These are phyloP conservation scores for Aplodontia rufa DNA, from an alignment of 2,113 vertebrate genomes.

Conservation along the genomic window DNA sequence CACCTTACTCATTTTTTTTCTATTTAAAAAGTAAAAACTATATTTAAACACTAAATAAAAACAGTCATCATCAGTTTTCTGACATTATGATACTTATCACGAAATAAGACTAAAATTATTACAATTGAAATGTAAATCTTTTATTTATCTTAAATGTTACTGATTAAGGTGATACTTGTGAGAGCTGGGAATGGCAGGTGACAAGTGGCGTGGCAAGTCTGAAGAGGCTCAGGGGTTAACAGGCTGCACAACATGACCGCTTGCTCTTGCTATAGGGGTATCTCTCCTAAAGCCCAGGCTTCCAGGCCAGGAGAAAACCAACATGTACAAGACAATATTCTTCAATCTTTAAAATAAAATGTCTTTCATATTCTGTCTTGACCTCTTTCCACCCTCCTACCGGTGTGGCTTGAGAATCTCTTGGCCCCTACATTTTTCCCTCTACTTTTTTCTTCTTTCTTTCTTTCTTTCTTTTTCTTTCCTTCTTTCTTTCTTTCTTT, in stretches of 20 bases:
- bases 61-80: slow-evolving; percentile 30
- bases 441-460: too few species aligned
- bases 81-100: not conserved
- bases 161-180: not conserved
- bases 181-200: not conserved
- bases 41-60: slow-evolving; percentile 45
- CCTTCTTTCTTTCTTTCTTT: too few species aligned
- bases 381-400: not conserved
- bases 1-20: not conserved
- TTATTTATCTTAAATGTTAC: slow-evolving; percentile 46
- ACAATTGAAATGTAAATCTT: slow-evolving; percentile 21
- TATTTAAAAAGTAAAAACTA: slow-evolving; percentile 41
- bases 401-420: not conserved
- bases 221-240: not conserved
- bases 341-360: slow-evolving; percentile 35
- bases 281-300: not conserved
- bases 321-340: not conserved
- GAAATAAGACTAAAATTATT: slow-evolving; percentile 38
- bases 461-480: too few species aligned
- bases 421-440: not conserved
- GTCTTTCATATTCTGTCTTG: slow-evolving; percentile 5
- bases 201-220: not conserved
- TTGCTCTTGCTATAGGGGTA: not conserved
- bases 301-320: not conserved
- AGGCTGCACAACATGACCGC: not conserved